Base-by-base conservation (phyloP, 2,113 vertebrate species). In the Embiotoca jacksoni region DNA sequence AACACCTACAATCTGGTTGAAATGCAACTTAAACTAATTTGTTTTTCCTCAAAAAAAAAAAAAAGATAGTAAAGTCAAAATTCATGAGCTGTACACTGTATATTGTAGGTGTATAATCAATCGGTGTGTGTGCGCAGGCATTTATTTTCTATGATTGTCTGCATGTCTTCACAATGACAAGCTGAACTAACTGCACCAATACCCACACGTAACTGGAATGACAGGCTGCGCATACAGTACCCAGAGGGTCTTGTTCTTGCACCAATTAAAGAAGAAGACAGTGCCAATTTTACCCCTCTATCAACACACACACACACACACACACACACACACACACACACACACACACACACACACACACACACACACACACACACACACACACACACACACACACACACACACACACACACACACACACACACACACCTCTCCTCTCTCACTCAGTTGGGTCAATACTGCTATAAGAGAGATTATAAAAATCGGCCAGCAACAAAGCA, bases 261-360 rank as follows among this genome's bases (percentile, higher is more conserved):
- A 87, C 84, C 88, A 92, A 89, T 92, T 92, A 90, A 88, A 83
- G 74, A 89, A 79, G 86, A 80, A 83, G 78, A 88, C 84, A 80
- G 71, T 72, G 87, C 85, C 90, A 87, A 66, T 78, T 81, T 72
- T 75, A 80, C 61, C 79, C 66, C 49, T 80, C 72, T 71, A 84
- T 66, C 74, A 74, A 80, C 73, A 72, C 58, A 59, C 67, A 59
- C 58, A 56, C 57, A 66, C 57, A 80, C 56, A 68, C 49, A 57
- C 37, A 61, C 56, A 59, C 39, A 54, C 52, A 69, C 69, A 70
- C 55, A 58, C 11, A 49, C 62, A 39, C 61, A 58, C 50, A 61
- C 57, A 56, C 46, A 53, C 55, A 53, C 59, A 72, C 49, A 67
- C 41, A 37, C 41, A 57, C 61, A 39, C 60, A 47, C 7, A 46